These are phyloP conservation scores for Drosophila littoralis DNA, from an alignment of 1,140 invertebrate genomes.

Conservation along the genomic window DNA sequence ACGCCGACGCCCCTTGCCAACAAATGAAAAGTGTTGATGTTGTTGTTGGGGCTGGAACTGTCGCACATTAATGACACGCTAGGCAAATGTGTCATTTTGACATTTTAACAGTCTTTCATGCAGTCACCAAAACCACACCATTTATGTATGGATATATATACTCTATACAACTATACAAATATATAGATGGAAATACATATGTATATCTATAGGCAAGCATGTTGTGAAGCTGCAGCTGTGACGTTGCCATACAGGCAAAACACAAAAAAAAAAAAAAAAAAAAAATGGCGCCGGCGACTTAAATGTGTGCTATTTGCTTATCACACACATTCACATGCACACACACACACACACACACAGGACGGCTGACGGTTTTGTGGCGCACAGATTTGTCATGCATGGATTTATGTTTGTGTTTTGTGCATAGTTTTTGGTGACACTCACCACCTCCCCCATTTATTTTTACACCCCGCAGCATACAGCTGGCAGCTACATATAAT, in stretches of 20 bases:
- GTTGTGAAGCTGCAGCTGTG: constrained; percentile 66
- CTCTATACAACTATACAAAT: constrained; percentile 7
- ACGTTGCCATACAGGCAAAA: constrained; percentile 14
- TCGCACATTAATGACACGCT: constrained; percentile 82
- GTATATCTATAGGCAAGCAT: constrained; percentile 21
- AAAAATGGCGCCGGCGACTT: constrained; percentile 55
- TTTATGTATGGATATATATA: constrained; percentile 53
- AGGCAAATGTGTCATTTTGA: constrained; percentile 83
- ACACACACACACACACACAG: constrained; percentile 20
- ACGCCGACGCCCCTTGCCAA: constrained; percentile 29
- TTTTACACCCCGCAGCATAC: constrained; percentile 1
- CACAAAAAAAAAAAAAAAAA: constrained; percentile 21
- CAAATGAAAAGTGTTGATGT: constrained; percentile 58
- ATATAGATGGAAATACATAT: constrained; percentile 7
- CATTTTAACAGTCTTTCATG: constrained; percentile 83
- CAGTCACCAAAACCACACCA: constrained; percentile 77
- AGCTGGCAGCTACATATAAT: constrained; percentile 71
- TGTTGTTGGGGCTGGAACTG: constrained; percentile 46
- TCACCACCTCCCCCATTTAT: constrained; percentile 24
- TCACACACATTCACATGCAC: constrained; percentile 33
- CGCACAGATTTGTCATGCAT: constrained; percentile 77
- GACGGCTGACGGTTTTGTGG: constrained; percentile 69
- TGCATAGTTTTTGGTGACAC: constrained; percentile 38
- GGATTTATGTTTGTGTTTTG: constrained; percentile 77
- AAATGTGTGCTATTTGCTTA: constrained; percentile 80